phyloP scores from a whole-genome alignment of 2,797 vertebrate genomes.

The Scleropages formosus region DNA sequence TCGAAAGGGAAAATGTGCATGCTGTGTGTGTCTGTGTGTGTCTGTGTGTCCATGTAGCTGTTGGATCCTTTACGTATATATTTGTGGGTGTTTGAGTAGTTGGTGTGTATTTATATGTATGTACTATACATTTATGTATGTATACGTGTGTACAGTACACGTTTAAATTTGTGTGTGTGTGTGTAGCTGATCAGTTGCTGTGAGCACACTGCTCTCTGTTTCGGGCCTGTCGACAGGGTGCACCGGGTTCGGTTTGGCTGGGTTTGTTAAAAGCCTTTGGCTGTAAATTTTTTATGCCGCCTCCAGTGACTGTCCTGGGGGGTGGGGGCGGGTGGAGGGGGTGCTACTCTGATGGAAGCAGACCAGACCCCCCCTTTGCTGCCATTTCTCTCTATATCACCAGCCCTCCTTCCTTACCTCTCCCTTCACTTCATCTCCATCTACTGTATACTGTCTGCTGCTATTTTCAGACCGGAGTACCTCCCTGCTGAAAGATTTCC shows the following conservation, averaged over 20 bases:
- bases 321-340: background rate
- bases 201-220: background rate
- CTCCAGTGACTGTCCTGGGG: background rate
- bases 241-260: background rate
- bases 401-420: background rate
- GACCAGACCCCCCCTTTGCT: background rate
- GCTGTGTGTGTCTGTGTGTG: background rate
- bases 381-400: too few relatives aligned
- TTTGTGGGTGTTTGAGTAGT: background rate
- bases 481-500: background rate
- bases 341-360: too few relatives aligned
- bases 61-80: background rate
- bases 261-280: constrained; percentile 25
- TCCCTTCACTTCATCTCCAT: background rate
- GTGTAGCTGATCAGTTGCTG: background rate
- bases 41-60: background rate
- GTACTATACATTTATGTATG: background rate
- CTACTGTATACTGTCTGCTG: background rate
- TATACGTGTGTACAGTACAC: background rate
- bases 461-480: background rate
- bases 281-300: constrained; percentile 21
- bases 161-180: background rate
- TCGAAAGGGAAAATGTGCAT: background rate
- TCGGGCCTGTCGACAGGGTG: background rate
- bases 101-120: background rate